These are phyloP conservation scores for Guaruba guarouba DNA, from an alignment of 2,113 vertebrate genomes.

Conservation along the genomic window DNA sequence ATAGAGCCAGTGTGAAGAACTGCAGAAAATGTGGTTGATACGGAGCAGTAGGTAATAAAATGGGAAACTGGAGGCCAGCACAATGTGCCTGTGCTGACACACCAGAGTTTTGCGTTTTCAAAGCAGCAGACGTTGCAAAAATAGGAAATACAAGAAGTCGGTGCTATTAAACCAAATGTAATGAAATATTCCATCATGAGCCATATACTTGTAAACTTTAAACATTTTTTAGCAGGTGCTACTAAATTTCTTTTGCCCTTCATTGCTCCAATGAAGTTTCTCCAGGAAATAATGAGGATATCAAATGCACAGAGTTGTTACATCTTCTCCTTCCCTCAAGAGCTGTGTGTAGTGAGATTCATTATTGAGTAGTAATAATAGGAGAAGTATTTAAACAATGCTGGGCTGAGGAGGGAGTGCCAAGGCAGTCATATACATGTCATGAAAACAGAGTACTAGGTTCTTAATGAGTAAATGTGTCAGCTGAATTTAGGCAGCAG, in stretches of 20 bases:
- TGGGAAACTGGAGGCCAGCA: neutral
- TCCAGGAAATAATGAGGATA: neutral
- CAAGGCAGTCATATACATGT: neutral
- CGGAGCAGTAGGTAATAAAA: neutral
- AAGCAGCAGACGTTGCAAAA: neutral
- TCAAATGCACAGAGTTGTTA: neutral
- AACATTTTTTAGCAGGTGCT: neutral
- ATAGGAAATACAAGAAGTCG: constrained; percentile 8
- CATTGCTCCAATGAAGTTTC: neutral
- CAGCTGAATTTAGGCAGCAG: neutral
- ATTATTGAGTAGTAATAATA: neutral
- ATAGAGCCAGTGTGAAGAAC: neutral
- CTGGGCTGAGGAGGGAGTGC: neutral
- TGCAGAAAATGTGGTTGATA: neutral
- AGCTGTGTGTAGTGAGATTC: neutral
- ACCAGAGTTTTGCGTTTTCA: neutral
- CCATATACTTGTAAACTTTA: constrained; percentile 19
- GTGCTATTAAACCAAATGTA: neutral
- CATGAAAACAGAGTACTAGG: neutral
- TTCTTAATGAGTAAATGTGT: neutral
- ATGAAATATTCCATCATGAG: neutral
- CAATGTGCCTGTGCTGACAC: neutral
- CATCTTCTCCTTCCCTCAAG: neutral
- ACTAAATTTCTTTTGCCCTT: neutral
- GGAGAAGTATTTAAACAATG: neutral